phyloP scores from a whole-genome alignment of 1,140 invertebrate species.

The Pararge aegeria region DNA sequence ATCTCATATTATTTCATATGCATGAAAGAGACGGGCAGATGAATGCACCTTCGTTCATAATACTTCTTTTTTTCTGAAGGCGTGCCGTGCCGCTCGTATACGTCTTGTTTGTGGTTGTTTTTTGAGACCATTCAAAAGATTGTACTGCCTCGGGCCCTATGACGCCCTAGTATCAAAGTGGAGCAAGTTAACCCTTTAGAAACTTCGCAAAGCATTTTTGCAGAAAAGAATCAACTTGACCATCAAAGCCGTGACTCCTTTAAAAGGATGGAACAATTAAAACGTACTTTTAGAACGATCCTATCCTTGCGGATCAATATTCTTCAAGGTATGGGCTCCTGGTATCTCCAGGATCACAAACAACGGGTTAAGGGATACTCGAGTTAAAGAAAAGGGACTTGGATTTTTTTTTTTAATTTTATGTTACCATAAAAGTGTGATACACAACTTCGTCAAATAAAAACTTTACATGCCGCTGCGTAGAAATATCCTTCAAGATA shows the following conservation, averaged over 20 bases:
- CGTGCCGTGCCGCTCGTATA: conserved; percentile 12
- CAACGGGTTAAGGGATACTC: not conserved
- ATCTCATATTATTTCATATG: conserved; percentile 15
- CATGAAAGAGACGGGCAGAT: conserved; percentile 30
- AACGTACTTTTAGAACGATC: not conserved
- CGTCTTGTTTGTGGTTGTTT: conserved; percentile 21
- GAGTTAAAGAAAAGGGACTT: not conserved
- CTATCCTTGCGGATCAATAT: not conserved
- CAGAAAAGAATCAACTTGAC: not conserved
- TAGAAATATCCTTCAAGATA: too few relatives aligned
- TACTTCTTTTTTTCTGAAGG: conserved; percentile 25
- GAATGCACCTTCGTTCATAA: conserved; percentile 27
- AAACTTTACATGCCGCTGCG: too few relatives aligned
- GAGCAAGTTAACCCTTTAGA: conserved; percentile 42
- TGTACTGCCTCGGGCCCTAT: conserved; percentile 32
- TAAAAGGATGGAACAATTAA: not conserved
- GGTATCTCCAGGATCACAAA: not conserved
- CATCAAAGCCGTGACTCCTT: not conserved
- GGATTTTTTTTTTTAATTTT: too few relatives aligned
- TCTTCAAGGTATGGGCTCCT: not conserved
- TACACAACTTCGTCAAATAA: too few relatives aligned
- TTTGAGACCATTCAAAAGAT: conserved; percentile 29
- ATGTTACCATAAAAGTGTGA: too few relatives aligned
- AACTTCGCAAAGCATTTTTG: conserved; percentile 15
- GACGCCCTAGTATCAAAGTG: conserved; percentile 41